Conservation (phyloP, 1,140 invertebrate genomes). For the Grapholita molesta region DNA sequence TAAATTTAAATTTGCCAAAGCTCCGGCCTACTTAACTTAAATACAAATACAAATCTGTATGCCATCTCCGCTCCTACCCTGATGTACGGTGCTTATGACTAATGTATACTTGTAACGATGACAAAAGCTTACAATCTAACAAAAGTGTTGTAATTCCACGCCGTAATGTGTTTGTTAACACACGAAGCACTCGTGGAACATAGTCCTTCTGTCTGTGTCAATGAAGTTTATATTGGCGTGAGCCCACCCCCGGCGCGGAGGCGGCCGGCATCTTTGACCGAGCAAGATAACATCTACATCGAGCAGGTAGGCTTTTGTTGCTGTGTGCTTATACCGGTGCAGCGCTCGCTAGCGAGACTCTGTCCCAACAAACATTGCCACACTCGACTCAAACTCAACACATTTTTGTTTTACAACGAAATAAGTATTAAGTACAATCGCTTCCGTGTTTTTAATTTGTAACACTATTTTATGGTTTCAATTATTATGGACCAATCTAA, state of each 20-base stretch:
- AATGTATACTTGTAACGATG: constrained; percentile 51
- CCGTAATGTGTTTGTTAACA: constrained; percentile 51
- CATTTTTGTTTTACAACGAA: constrained; percentile 24
- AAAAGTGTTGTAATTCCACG: constrained; percentile 66
- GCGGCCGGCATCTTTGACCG: constrained; percentile 62
- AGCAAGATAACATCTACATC: constrained; percentile 66
- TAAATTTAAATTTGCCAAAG: neutral
- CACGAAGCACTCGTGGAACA: neutral
- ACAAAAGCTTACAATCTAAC: constrained; percentile 66
- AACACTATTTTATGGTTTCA: no score
- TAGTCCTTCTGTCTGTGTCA: neutral
- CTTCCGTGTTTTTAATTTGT: neutral
- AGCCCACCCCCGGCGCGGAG: constrained; percentile 13
- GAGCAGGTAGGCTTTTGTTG: constrained; percentile 70
- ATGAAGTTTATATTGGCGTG: constrained; percentile 27
- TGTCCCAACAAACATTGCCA: constrained; percentile 23
- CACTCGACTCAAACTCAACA: constrained; percentile 29
- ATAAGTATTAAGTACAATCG: neutral
- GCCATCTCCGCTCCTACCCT: neutral
- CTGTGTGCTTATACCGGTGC: constrained; percentile 29
- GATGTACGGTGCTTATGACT: constrained; percentile 41
- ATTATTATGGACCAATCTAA: no score
- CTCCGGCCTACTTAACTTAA: neutral
- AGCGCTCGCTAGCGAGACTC: constrained; percentile 24
- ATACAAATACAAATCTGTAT: neutral